Conservation (phyloP, 2,888 invertebrate genomes). For the Mactromeris polynyma region DNA sequence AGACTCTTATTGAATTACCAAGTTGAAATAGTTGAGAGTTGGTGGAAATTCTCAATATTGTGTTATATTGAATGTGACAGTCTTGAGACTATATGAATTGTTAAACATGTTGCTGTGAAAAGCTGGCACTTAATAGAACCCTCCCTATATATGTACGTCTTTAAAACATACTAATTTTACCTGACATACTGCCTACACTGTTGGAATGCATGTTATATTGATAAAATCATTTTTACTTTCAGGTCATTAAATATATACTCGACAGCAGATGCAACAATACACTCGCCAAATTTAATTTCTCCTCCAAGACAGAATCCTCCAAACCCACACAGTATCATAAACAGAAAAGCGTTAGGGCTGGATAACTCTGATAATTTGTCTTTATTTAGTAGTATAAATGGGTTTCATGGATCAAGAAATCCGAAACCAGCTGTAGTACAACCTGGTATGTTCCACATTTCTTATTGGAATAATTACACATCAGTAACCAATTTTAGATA, state of each 20-base stretch:
- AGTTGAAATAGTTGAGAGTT: no score
- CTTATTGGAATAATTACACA: no score
- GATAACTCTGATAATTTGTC: constrained; percentile 82
- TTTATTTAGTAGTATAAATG: constrained; percentile 82
- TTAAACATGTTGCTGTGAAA: no score
- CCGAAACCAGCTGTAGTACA: constrained; percentile 71
- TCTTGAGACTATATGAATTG: no score
- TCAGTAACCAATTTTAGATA: no score
- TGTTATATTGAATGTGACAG: no score
- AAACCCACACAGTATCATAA: constrained; percentile 63
- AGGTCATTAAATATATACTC: constrained; percentile 39
- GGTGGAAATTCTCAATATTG: no score
- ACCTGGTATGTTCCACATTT: constrained; percentile 33
- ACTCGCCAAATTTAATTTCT: constrained; percentile 39
- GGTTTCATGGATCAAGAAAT: constrained; percentile 75
- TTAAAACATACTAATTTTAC: no score
- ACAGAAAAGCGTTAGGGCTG: constrained; percentile 74
- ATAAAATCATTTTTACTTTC: background rate
- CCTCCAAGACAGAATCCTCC: constrained; percentile 57
- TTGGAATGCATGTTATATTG: background rate
- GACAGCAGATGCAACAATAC: constrained; percentile 25
- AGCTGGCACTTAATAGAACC: no score
- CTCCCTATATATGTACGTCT: no score
- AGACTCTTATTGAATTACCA: no score
- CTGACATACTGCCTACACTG: no score